Base-by-base conservation (phyloP, 2,797 vertebrate genomes). In the Halcyon leucocephala region DNA sequence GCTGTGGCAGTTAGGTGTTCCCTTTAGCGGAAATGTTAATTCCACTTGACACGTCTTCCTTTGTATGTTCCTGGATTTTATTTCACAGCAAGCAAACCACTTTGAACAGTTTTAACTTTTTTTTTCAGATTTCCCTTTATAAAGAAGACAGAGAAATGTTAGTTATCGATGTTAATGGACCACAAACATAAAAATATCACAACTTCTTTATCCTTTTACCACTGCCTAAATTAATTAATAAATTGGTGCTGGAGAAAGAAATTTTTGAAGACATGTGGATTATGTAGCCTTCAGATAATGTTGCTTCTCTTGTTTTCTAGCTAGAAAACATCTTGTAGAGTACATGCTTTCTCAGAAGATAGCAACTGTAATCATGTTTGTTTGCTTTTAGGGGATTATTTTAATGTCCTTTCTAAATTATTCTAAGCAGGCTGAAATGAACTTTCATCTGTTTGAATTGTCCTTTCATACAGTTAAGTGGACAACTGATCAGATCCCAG, bases 21-120 rank as follows among this genome's bases (percentile, higher is more conserved):
- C 11, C 31, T 52, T 14, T 7, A 67, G 35, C 28, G 58, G 65
- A 74, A 86, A 65, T 12, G 12, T 17, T 46, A 3, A 51, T 51
- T 44, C 22, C 29, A 39, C 24, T 80, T 76, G n/a, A 22, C 2
- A 0, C 24, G 13, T 31, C 49, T 33, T 67, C 22, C 0, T 79
- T 44, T 65, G 3, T 37, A 16, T 26, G 19, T 8, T 67, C 33
- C 37, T 77, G 64, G 8, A 6, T 51, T 64, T 19, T 41, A 29
- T 10, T 15, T 49, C n/a, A 54, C 35, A 83, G 52, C 64, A 46
- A n/a, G 29, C 24, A n/a, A 46, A 46, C 7, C 39, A 2, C 17
- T 80, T 58, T 49, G 46, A 19, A 5, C 66, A 66, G 25, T 19
- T 33, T 17, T n/a, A 62, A 57, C 3, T 3, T 57, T 44, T 44